Conservation (phyloP, 1,140 invertebrate species). For the Aphis craccivora region DNA sequence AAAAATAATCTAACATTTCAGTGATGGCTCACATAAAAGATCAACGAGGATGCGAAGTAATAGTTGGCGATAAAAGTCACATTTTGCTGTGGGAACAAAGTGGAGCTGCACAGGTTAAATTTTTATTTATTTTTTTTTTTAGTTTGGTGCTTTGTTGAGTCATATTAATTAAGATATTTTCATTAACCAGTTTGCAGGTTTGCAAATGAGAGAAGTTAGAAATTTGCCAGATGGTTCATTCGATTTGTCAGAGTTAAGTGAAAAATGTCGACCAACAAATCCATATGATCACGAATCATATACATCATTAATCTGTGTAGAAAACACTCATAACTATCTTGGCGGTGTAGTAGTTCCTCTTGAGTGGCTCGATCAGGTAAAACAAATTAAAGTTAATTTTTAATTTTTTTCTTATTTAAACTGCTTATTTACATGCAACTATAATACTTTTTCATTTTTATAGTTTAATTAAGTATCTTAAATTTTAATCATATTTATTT, state of each 20-base stretch:
- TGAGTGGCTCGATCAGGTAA: constrained; percentile 78
- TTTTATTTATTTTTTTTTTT: background rate
- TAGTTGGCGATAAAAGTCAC: constrained; percentile 85
- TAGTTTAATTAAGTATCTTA: background rate
- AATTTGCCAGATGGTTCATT: constrained; percentile 89
- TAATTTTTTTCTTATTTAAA: background rate
- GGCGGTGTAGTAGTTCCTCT: constrained; percentile 85
- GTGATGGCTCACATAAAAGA: constrained; percentile 86
- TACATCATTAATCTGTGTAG: constrained; percentile 82
- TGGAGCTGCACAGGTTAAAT: constrained; percentile 69
- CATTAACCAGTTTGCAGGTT: constrained; percentile 75
- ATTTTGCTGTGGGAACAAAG: constrained; percentile 89
- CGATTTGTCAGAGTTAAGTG: constrained; percentile 73
- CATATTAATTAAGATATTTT: background rate
- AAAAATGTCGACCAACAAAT: background rate
- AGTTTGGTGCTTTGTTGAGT: background rate
- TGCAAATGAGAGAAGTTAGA: constrained; percentile 74
- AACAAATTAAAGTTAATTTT: background rate
- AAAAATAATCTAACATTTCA: constrained; percentile 65
- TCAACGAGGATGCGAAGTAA: constrained; percentile 81
- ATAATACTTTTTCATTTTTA: background rate
- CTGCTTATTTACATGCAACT: background rate
- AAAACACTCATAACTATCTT: constrained; percentile 91
- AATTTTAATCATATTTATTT: background rate
- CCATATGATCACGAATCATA: constrained; percentile 76